Percentiles rank a stretch among this genome's conserved stretches.
These are phyloP conservation scores for Drosophila equinoxialis DNA, from an alignment of 1,140 invertebrate genomes.

Conservation along the genomic window DNA sequence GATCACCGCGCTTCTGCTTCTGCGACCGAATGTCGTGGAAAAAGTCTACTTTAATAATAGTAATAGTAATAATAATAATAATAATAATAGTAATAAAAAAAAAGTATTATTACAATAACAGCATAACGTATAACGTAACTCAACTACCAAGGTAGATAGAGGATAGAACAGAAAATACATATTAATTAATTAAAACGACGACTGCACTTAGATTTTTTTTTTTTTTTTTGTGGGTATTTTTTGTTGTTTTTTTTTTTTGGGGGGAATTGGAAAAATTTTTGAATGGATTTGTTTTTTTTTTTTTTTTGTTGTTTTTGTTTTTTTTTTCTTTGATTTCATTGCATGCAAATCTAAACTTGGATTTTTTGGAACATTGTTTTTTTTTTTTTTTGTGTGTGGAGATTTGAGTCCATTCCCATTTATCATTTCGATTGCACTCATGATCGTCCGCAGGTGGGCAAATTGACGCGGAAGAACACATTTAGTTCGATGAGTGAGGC, in stretches of 20 bases:
- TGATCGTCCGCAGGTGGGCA: conserved; percentile 88
- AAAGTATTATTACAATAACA: conserved; percentile 80
- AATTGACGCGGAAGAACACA: conserved; percentile 93
- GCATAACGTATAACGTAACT: conserved; percentile 82
- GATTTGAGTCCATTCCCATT: background rate
- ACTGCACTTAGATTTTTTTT: conserved; percentile 50
- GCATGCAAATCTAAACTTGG: conserved; percentile 6
- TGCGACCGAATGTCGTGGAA: conserved; percentile 51
- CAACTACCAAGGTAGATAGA: conserved; percentile 80
- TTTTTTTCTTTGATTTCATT: background rate
- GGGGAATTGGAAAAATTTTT: background rate
- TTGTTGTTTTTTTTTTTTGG: conserved; percentile 1
- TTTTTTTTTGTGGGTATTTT: conserved; percentile 8
- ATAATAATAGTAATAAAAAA: conserved; percentile 68
- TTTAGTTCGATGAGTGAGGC: conserved; percentile 93
- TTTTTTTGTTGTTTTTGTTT: background rate
- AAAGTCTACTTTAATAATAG: conserved; percentile 71
- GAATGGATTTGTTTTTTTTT: background rate
- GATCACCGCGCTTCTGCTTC: conserved; percentile 34
- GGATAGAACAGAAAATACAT: conserved; percentile 79
- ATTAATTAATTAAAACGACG: conserved; percentile 77
- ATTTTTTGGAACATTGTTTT: background rate
- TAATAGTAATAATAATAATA: conserved; percentile 48
- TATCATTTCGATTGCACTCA: conserved; percentile 41
- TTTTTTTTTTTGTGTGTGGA: background rate